Base-by-base conservation (phyloP, 1,140 invertebrate genomes). In the Drosophila sechellia region DNA sequence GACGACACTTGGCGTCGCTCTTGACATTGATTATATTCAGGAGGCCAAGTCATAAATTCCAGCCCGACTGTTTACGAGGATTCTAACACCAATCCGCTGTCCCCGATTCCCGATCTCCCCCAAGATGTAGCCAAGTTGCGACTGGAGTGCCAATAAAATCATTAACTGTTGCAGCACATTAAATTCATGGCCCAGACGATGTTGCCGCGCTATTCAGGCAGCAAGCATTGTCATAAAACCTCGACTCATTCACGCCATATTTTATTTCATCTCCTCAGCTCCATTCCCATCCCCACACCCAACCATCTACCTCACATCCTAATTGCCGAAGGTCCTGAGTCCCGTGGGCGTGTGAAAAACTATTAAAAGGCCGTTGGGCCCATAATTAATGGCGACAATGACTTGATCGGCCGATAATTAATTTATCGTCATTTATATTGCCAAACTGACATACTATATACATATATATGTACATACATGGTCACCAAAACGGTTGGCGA, bases 161-260 rank as follows among this genome's bases (percentile, higher is more conserved):
- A 86, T 86, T 86, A 86, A 86, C 79, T 87, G 83, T 83, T 86
- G 83, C 79, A 86, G 60, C 84, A 66, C 71, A 79, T 86, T 87
- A 79, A 86, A 83, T 71, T 79, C 53, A 79, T 78, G 63, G 63
- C 63, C 48, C 68, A 71, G 64, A 71, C 83, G 79, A 58, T 49
- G 39, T 39, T 56, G 49, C 58, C 54, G 59, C 54, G 59, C 77
- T 76, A 85, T 59, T 59, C 61, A 54, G 55, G 34, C 64, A 78
- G 57, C 63, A 68, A 78, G 69, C 59, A 64, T 71, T 81, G 83
- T 49, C 81, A 83, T 86, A 87, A 86, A 87, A 81, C 69, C 80
- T 50, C 45, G 64, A 60, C 46, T 61, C 68, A 60, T 72, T 57
- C 27, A 50, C 42, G 20, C 39, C 43, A 77, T 75, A 79, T 72